A percentile compares a stretch with the other conserved stretches of the same genome.
phyloP scores from a whole-genome alignment of 2,797 vertebrate genomes.

The Scomberomorus guttatus region DNA sequence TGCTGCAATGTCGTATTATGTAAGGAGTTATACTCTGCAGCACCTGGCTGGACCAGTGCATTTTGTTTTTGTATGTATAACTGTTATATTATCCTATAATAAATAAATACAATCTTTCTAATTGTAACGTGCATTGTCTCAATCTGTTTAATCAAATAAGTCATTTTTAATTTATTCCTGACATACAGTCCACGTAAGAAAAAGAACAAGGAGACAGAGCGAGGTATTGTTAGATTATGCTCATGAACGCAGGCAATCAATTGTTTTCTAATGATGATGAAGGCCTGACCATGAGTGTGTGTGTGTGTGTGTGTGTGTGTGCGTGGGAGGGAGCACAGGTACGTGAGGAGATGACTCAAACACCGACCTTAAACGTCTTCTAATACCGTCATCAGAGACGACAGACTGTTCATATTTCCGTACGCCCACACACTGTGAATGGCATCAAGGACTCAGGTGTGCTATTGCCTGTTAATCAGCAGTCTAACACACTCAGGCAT shows the following conservation, averaged over 20 bases:
- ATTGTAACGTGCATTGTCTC: neutral
- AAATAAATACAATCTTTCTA: conserved; percentile 38
- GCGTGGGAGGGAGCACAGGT: conserved; percentile 47
- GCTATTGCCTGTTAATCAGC: conserved; percentile 25
- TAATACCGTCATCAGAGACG: neutral
- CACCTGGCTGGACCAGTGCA: conserved; percentile 83
- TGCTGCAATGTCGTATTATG: conserved; percentile 81
- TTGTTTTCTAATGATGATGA: conserved; percentile 22
- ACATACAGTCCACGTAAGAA: too few species aligned
- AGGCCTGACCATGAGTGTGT: conserved; percentile 22
- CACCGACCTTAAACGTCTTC: conserved; percentile 16
- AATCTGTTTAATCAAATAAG: neutral
- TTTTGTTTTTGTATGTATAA: conserved; percentile 48
- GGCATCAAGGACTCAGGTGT: conserved; percentile 19
- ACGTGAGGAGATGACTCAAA: conserved; percentile 53
- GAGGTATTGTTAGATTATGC: neutral
- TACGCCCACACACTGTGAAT: conserved; percentile 13
- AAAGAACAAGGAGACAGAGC: neutral
- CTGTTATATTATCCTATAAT: conserved; percentile 20
- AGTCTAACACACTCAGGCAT: conserved; percentile 15
- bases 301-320: neutral
- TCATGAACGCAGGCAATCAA: neutral
- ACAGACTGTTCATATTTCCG: conserved; percentile 20
- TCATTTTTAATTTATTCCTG: neutral
- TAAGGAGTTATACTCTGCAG: conserved; percentile 86